Conservation (phyloP, 2,797 vertebrate genomes). For the Meda fulgida region DNA sequence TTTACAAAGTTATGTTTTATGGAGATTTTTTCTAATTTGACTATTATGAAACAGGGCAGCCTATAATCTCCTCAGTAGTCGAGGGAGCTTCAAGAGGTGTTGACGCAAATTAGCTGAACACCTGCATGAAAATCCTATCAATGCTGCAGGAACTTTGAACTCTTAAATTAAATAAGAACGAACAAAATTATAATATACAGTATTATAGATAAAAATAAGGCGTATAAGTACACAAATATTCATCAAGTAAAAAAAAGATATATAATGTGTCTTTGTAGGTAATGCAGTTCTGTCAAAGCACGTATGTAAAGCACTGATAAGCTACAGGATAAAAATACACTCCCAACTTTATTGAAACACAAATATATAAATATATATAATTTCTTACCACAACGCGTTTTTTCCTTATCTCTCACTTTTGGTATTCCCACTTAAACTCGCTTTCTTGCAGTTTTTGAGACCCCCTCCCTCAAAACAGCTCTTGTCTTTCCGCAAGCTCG, state of each 20-base stretch:
- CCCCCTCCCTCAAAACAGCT: slow-evolving; percentile 31
- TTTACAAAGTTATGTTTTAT: slow-evolving; percentile 32
- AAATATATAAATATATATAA: not conserved
- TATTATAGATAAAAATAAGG: not conserved
- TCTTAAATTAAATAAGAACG: not conserved
- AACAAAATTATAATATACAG: not conserved
- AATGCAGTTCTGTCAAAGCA: slow-evolving; percentile 20
- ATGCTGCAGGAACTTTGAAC: slow-evolving; percentile 29
- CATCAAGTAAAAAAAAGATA: not conserved
- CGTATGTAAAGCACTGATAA: not conserved
- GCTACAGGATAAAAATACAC: slow-evolving; percentile 3
- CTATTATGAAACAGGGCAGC: slow-evolving; percentile 22
- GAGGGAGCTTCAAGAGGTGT: not conserved
- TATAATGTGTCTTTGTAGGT: slow-evolving; percentile 4
- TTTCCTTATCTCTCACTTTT: not conserved
- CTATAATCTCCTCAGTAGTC: slow-evolving; percentile 5
- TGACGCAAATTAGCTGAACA: slow-evolving; percentile 37
- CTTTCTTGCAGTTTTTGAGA: slow-evolving; percentile 31
- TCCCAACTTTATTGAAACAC: slow-evolving; percentile 40
- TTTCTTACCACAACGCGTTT: slow-evolving; percentile 40
- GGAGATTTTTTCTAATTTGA: slow-evolving; percentile 16
- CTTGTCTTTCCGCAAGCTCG: slow-evolving; percentile 45
- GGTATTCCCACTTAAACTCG: slow-evolving; percentile 44
- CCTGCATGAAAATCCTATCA: slow-evolving; percentile 42
- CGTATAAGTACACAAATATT: not conserved